Conservation (phyloP, 1,140 invertebrate genomes). For the Leptoteleia sp. region DNA sequence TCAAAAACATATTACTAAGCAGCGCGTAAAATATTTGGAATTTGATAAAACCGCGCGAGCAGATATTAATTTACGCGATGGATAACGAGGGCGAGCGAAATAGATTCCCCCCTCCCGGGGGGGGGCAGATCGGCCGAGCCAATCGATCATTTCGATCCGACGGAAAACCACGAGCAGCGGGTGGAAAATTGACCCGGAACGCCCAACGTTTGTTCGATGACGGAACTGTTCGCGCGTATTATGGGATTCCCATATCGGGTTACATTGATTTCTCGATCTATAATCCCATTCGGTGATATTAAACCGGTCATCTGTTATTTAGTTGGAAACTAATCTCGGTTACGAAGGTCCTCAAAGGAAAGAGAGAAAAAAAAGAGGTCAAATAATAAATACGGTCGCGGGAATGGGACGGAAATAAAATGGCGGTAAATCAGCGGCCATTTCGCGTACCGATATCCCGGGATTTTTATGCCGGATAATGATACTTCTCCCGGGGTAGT, state of each 20-base stretch:
- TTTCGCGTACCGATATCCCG: too few species aligned
- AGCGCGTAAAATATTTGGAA: conserved; percentile 15
- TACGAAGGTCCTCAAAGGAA: not conserved
- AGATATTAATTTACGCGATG: conserved; percentile 38
- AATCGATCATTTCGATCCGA: conserved; percentile 70
- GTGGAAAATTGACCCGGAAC: conserved; percentile 72
- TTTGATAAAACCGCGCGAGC: conserved; percentile 13
- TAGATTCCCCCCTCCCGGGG: too few species aligned
- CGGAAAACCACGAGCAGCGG: conserved; percentile 65
- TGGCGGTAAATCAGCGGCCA: too few species aligned
- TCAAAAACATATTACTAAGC: conserved; percentile 16
- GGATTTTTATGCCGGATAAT: too few species aligned
- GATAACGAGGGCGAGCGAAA: conserved; percentile 36
- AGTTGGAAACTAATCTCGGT: conserved; percentile 29
- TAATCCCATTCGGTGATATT: conserved; percentile 71
- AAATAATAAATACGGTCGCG: too few species aligned
- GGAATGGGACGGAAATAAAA: too few species aligned
- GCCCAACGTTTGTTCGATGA: conserved; percentile 46
- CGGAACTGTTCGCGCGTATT: conserved; percentile 60
- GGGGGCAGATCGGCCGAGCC: conserved; percentile 54
- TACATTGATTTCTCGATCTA: conserved; percentile 64
- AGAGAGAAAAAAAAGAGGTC: too few species aligned
- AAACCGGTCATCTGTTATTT: conserved; percentile 51
- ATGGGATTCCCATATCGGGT: conserved; percentile 66
- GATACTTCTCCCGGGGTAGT: too few species aligned